A percentile compares a stretch with the other conserved stretches of the same genome.
Conservation (phyloP, 64 coral and sea anemone genomes). For the Actinia equina region DNA sequence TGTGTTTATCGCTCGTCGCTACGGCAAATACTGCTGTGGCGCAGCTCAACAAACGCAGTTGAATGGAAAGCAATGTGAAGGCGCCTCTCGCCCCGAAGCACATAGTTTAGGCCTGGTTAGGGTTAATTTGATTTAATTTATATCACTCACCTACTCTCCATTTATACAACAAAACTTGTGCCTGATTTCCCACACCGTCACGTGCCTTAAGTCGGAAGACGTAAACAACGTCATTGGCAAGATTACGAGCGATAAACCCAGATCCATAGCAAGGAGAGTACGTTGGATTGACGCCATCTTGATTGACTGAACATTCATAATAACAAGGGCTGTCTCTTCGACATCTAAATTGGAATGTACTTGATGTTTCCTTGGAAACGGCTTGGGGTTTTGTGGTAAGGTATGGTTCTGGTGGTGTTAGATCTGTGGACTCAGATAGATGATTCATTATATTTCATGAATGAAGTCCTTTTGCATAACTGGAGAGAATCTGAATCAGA, state of each 20-base stretch:
- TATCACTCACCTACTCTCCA: constrained; percentile 62
- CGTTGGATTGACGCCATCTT: constrained; percentile 19
- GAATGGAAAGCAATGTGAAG: too few species aligned
- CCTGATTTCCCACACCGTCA: constrained; percentile 73
- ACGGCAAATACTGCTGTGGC: too few species aligned
- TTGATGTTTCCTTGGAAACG: constrained; percentile 33
- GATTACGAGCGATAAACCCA: constrained; percentile 12
- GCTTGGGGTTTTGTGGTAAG: constrained; percentile 48
- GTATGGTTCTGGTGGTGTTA: constrained; percentile 48
- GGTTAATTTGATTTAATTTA: not conserved
- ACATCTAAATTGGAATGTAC: constrained; percentile 46
- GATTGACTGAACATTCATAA: constrained; percentile 41
- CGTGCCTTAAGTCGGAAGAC: constrained; percentile 53
- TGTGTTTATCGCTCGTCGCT: too few species aligned
- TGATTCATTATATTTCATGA: too few species aligned
- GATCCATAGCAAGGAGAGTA: constrained; percentile 49
- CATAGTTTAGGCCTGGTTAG: too few species aligned
- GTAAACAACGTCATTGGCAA: constrained; percentile 43
- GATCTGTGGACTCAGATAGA: constrained; percentile 29
- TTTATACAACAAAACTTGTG: constrained; percentile 4
- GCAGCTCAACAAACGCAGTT: too few species aligned
- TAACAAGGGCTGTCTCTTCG: constrained; percentile 31
- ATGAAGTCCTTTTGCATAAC: too few species aligned
- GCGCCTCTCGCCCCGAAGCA: too few species aligned
- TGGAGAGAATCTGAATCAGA: too few species aligned